phyloP scores from a whole-genome alignment of 2,888 invertebrate species.

The Lepidochrysops patricia region DNA sequence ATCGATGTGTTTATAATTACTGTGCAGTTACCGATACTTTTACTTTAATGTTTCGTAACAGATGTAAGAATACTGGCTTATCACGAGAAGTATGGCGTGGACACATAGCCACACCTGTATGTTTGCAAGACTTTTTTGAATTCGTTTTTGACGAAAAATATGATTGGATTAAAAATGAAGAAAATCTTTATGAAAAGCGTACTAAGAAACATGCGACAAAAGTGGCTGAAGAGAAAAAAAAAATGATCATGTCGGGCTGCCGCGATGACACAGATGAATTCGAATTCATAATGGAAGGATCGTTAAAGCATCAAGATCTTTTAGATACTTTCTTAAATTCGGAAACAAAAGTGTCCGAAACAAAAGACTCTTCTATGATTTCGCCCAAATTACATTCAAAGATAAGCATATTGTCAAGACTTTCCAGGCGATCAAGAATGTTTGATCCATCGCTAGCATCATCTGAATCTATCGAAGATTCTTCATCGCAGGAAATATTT shows the following conservation, averaged over 20 bases:
- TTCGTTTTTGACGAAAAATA: slow-evolving; percentile 64
- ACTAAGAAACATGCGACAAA: slow-evolving; percentile 35
- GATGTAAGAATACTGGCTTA: slow-evolving; percentile 52
- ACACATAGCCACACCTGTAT: slow-evolving; percentile 64
- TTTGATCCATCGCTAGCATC: slow-evolving; percentile 27
- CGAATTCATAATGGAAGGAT: slow-evolving; percentile 60
- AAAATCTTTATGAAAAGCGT: slow-evolving; percentile 46
- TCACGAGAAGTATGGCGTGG: slow-evolving; percentile 58
- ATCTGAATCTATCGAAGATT: slow-evolving; percentile 22
- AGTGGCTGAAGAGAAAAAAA: slow-evolving; percentile 33
- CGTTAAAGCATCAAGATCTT: slow-evolving; percentile 51
- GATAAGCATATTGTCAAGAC: slow-evolving; percentile 41
- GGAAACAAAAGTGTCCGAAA: slow-evolving; percentile 22
- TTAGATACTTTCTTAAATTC: slow-evolving; percentile 15
- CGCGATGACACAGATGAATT: slow-evolving; percentile 40
- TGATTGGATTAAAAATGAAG: slow-evolving; percentile 63
- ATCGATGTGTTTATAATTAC: slow-evolving; percentile 63
- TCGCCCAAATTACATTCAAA: slow-evolving; percentile 35
- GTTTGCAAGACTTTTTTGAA: slow-evolving; percentile 71
- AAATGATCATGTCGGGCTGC: slow-evolving; percentile 38
- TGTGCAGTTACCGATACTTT: slow-evolving; percentile 60
- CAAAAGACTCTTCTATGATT: slow-evolving; percentile 31
- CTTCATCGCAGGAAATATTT: slow-evolving; percentile 40
- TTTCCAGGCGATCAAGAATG: slow-evolving; percentile 30
- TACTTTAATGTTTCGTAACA: slow-evolving; percentile 60